Evolutionary conservation across 2,797 vertebrate genomes (phyloP).

Genomic region (Thunnus albacares): DNA sequence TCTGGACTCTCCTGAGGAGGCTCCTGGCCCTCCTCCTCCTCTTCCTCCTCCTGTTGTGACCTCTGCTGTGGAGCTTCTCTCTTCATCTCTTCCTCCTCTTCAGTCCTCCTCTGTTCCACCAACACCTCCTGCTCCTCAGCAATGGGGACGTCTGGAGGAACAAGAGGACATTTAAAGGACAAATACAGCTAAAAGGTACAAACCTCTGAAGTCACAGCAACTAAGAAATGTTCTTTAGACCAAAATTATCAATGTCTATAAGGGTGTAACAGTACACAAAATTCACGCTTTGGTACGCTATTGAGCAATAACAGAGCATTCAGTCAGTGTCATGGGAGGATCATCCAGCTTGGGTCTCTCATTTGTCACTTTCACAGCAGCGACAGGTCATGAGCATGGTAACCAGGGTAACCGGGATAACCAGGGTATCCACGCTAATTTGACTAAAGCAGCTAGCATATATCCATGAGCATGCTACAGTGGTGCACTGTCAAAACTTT

Average conservation of each 20-base stretch:
- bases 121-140: constrained; percentile 2
- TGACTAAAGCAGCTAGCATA: no score
- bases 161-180: not conserved
- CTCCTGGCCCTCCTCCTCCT: not conserved
- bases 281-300: no score
- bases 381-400: no score
- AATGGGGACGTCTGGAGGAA: constrained; percentile 19
- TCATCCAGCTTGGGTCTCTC: no score
- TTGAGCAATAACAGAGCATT: no score
- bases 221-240: not conserved
- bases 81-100: not conserved
- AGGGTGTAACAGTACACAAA: no score
- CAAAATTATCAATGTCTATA: not conserved
- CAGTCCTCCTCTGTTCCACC: not conserved
- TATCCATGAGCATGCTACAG: no score
- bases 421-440: no score
- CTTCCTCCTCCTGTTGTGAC: not conserved
- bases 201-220: not conserved
- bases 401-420: no score
- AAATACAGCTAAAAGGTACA: not conserved
- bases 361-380: no score
- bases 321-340: no score
- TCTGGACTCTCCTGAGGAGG: constrained; percentile 17
- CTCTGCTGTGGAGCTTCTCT: not conserved
- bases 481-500: no score